These are phyloP conservation scores for Psococerastis gibbosa DNA, from an alignment of 2,888 invertebrate species.

Conservation along the genomic window DNA sequence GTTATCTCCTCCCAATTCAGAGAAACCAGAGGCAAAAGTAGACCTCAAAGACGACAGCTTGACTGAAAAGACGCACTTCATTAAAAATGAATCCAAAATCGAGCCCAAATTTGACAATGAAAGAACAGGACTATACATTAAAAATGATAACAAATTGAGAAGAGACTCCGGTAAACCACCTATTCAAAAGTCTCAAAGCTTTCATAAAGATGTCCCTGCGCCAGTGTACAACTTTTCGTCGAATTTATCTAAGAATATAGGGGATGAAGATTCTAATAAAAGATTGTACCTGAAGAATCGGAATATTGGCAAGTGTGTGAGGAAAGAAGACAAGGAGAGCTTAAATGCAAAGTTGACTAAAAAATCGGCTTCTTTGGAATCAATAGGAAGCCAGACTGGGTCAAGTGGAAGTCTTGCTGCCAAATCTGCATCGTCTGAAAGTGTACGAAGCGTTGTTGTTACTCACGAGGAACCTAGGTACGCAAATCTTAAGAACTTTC, in stretches of 20 bases:
- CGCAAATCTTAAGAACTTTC: conserved; percentile 3
- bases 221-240: background rate
- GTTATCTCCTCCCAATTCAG: conserved; percentile 3
- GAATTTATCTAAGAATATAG: background rate
- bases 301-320: background rate
- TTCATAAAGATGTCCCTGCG: conserved; percentile 26
- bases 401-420: conserved; percentile 29
- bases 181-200: conserved; percentile 52
- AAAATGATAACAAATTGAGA: conserved; percentile 11
- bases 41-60: too few relatives aligned
- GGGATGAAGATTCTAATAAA: background rate
- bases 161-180: conserved; percentile 12
- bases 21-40: conserved; percentile 6
- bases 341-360: conserved; percentile 15
- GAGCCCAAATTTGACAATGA: too few relatives aligned
- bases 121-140: conserved; percentile 10
- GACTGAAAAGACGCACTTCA: too few relatives aligned
- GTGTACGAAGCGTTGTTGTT: conserved; percentile 22
- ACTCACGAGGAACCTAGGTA: conserved; percentile 5
- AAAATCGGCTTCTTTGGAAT: conserved; percentile 33
- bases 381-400: conserved; percentile 36
- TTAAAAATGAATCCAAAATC: too few relatives aligned
- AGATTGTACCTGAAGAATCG: background rate
- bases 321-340: conserved; percentile 1
- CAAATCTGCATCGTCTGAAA: conserved; percentile 33